These are phyloP conservation scores for Alces alces DNA, from an alignment of 2,113 vertebrate species.

Conservation along the genomic window DNA sequence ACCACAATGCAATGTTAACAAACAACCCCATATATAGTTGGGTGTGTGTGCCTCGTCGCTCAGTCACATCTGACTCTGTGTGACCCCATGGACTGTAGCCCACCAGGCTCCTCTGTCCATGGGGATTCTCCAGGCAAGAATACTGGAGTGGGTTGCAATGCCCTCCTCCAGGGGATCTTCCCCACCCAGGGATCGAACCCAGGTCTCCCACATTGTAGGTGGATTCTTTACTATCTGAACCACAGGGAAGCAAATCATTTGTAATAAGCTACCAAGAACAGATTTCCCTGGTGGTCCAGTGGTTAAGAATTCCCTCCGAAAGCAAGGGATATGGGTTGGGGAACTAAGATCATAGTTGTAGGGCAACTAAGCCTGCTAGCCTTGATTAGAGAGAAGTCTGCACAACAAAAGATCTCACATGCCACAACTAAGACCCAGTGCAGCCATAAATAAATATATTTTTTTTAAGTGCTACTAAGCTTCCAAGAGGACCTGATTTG, in stretches of 20 bases:
- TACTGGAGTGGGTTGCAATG: background rate
- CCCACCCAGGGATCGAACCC: background rate
- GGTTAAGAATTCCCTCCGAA: background rate
- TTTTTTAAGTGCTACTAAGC: background rate
- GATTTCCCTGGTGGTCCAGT: background rate
- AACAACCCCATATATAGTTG: background rate
- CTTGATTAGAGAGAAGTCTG: background rate
- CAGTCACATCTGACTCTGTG: background rate
- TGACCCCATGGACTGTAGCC: background rate
- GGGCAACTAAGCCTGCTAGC: background rate
- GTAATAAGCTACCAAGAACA: background rate
- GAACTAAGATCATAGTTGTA: background rate
- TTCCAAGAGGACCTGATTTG: background rate
- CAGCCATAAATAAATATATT: background rate
- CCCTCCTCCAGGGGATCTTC: background rate
- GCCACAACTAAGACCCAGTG: background rate
- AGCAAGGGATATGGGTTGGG: background rate
- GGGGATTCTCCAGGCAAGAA: background rate
- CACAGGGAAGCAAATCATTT: background rate
- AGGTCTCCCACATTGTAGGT: background rate
- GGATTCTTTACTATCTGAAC: background rate
- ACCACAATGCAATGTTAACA: background rate
- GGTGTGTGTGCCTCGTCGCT: background rate
- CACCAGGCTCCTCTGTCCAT: background rate
- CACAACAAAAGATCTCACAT: background rate